phyloP scores from a whole-genome alignment of 2,888 invertebrate genomes.

The Adela reaumurella region DNA sequence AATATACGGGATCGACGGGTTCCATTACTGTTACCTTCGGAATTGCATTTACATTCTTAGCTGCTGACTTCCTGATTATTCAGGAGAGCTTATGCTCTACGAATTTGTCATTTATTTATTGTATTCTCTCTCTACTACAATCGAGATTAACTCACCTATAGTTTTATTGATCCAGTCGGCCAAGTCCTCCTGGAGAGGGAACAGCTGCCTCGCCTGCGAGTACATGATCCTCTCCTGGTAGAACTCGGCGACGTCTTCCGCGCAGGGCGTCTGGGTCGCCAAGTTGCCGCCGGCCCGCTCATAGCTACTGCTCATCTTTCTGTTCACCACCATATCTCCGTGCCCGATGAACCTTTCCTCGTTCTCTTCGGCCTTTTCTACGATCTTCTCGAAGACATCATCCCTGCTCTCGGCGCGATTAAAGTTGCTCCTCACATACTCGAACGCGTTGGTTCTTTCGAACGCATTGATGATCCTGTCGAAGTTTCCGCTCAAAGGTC shows the following conservation, averaged over 20 bases:
- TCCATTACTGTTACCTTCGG: too few relatives aligned
- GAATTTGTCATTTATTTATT: too few relatives aligned
- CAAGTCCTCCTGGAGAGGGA: slow-evolving; percentile 80
- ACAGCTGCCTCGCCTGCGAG: slow-evolving; percentile 74
- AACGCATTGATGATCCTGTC: slow-evolving; percentile 51
- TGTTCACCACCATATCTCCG: slow-evolving; percentile 41
- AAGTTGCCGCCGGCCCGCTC: slow-evolving; percentile 50
- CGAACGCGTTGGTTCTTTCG: slow-evolving; percentile 49
- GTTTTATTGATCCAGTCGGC: slow-evolving; percentile 87
- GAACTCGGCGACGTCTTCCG: slow-evolving; percentile 59
- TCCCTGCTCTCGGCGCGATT: slow-evolving; percentile 7
- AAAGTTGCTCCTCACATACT: slow-evolving; percentile 25
- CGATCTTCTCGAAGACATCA: slow-evolving; percentile 19
- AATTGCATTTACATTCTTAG: too few relatives aligned
- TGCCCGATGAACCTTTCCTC: slow-evolving; percentile 36
- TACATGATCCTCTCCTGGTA: slow-evolving; percentile 71
- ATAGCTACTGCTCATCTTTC: slow-evolving; percentile 43
- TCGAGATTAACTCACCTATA: slow-evolving; percentile 73
- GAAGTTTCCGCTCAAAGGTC: slow-evolving; percentile 45
- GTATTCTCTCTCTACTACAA: too few relatives aligned
- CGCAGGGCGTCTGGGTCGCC: slow-evolving; percentile 46
- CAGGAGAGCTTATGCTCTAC: too few relatives aligned
- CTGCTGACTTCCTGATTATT: too few relatives aligned
- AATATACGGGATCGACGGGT: too few relatives aligned
- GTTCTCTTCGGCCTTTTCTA: slow-evolving; percentile 16